Conservation (phyloP, 2,113 vertebrate genomes). For the Trogon surrucura region DNA sequence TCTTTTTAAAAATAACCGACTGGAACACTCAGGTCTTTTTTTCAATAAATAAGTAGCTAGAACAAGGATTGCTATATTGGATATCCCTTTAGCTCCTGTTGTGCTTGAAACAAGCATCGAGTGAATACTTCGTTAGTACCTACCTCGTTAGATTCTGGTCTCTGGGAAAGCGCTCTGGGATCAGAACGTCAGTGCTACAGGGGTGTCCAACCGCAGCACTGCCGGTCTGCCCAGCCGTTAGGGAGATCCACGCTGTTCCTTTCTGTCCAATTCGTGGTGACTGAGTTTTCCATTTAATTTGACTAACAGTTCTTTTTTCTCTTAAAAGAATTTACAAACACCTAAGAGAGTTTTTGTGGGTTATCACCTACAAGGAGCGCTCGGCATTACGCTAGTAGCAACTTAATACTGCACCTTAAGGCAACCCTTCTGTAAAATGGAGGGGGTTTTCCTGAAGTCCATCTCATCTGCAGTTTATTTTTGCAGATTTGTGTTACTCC, state of each 20-base stretch:
- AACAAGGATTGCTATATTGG: neutral
- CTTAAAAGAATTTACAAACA: neutral
- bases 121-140: neutral
- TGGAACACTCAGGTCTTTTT: neutral
- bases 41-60: neutral
- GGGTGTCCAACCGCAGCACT: neutral
- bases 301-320: neutral
- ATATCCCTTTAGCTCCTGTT: neutral
- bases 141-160: neutral
- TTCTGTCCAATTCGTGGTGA: neutral
- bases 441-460: neutral
- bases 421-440: neutral
- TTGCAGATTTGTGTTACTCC: neutral
- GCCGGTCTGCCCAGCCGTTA: neutral
- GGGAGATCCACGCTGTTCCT: neutral
- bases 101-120: neutral
- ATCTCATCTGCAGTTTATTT: neutral
- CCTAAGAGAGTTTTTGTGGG: neutral
- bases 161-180: neutral
- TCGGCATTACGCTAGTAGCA: neutral
- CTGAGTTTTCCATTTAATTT: neutral
- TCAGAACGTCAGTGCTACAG: neutral
- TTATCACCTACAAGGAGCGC: neutral
- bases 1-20: neutral
- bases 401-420: neutral